Percentiles rank a stretch among this genome's conserved stretches.
Conservation (phyloP, 2,888 invertebrate genomes). For the Leptodirus hochenwartii region DNA sequence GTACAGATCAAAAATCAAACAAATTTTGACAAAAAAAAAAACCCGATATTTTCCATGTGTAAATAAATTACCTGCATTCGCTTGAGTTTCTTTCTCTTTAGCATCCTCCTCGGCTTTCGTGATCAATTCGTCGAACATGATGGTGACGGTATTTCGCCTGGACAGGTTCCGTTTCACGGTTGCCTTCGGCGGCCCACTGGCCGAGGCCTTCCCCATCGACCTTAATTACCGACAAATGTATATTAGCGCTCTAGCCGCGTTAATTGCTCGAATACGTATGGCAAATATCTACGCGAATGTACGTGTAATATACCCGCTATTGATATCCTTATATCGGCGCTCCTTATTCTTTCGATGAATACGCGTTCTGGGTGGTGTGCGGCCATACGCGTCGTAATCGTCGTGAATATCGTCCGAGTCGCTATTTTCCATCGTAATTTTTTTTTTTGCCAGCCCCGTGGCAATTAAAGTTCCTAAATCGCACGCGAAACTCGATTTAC, state of each 20-base stretch:
- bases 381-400: conserved; percentile 47
- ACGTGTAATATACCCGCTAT: conserved; percentile 28
- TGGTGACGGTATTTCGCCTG: conserved; percentile 23
- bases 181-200: conserved; percentile 12
- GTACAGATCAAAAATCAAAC: no score
- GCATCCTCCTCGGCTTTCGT: conserved; percentile 22
- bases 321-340: conserved; percentile 37
- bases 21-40: no score
- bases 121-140: conserved; percentile 24
- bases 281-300: background rate
- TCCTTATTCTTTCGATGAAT: conserved; percentile 33
- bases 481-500: no score
- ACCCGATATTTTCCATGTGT: no score
- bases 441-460: no score
- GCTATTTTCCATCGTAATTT: no score
- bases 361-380: conserved; percentile 62
- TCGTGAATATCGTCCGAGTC: conserved; percentile 8
- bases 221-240: conserved; percentile 2
- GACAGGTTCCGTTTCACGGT: conserved; percentile 16
- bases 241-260: background rate
- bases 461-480: no score
- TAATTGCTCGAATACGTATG: background rate
- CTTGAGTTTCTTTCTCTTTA: conserved; percentile 7
- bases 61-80: no score
- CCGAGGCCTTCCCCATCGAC: background rate